phyloP scores from a whole-genome alignment of 30 jellyfish, hydroid and myxozoan genomes.

The Euphysa ruthae region DNA sequence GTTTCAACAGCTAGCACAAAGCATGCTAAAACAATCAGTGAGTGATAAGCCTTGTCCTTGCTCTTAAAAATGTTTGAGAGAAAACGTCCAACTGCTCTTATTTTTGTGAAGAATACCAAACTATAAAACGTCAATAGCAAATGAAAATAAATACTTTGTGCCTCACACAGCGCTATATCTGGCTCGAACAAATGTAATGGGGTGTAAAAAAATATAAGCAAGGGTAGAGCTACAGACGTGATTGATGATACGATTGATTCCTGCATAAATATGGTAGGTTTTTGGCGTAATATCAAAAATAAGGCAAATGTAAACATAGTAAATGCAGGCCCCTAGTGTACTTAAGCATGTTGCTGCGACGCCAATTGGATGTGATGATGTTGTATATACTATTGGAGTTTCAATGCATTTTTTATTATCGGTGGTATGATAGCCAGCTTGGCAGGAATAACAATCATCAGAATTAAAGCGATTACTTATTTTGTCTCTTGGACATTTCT shows the following conservation, averaged over 20 bases:
- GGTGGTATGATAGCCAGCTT: slow-evolving; percentile 49
- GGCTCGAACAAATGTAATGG: slow-evolving; percentile 48
- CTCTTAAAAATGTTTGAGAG: slow-evolving; percentile 13
- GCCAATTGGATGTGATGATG: slow-evolving; percentile 42
- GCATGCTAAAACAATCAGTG: slow-evolving; percentile 21
- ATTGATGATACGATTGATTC: slow-evolving; percentile 32
- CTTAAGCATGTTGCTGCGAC: not conserved
- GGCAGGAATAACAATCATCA: slow-evolving; percentile 43
- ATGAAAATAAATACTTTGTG: slow-evolving; percentile 43
- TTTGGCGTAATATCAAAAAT: slow-evolving; percentile 2
- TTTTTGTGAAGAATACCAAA: slow-evolving; percentile 34
- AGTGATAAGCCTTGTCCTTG: not conserved
- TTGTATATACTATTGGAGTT: slow-evolving; percentile 43
- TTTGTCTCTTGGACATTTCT: slow-evolving; percentile 30
- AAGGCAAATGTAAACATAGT: slow-evolving; percentile 36
- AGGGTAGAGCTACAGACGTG: slow-evolving; percentile 19
- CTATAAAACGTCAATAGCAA: slow-evolving; percentile 32
- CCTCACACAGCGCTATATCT: slow-evolving; percentile 32
- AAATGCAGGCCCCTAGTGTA: slow-evolving; percentile 1
- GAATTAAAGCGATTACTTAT: slow-evolving; percentile 48
- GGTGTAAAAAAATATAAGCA: slow-evolving; percentile 45
- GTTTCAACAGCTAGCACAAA: slow-evolving; percentile 24
- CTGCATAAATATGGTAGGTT: slow-evolving; percentile 18
- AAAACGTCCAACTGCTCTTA: slow-evolving; percentile 21
- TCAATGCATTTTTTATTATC: slow-evolving; percentile 34